Percentiles rank a stretch among this genome's conserved stretches.
phyloP scores from a whole-genome alignment of 2,113 vertebrate genomes.

The Psilopogon haemacephalus region DNA sequence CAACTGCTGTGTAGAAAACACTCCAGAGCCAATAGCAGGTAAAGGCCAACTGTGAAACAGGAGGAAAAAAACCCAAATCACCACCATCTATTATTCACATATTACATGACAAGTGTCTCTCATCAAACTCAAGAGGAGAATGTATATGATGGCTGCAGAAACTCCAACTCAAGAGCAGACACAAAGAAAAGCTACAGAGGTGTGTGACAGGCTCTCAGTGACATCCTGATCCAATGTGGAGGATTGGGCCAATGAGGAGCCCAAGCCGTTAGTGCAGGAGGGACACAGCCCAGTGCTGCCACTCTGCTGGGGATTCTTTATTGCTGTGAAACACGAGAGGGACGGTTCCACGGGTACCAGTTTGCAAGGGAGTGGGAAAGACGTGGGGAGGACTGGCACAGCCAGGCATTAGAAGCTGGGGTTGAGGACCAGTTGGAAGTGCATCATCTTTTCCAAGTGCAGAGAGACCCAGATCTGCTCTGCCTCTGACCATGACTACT shows the following conservation, averaged over 20 bases:
- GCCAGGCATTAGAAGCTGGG: background rate
- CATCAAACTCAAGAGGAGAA: constrained; percentile 68
- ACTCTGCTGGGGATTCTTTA: constrained; percentile 60
- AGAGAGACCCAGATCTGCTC: background rate
- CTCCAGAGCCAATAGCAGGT: constrained; percentile 61
- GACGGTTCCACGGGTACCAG: constrained; percentile 53
- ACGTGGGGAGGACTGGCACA: background rate
- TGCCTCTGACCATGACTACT: background rate
- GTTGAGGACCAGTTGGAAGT: background rate
- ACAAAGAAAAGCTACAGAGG: constrained; percentile 46
- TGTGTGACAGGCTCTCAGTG: constrained; percentile 66
- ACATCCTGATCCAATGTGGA: constrained; percentile 28
- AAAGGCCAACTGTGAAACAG: constrained; percentile 81
- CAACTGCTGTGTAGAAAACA: constrained; percentile 28
- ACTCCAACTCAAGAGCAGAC: constrained; percentile 65
- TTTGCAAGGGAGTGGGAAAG: constrained; percentile 23
- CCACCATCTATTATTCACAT: constrained; percentile 82
- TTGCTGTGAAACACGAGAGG: constrained; percentile 71
- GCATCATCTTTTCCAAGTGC: background rate
- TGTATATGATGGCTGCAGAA: constrained; percentile 75
- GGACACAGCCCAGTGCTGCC: constrained; percentile 29
- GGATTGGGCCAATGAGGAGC: background rate
- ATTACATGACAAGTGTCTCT: constrained; percentile 73
- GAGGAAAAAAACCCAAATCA: constrained; percentile 74
- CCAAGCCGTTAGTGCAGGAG: constrained; percentile 54